Evolutionary conservation across 2,797 vertebrate genomes (phyloP).

Genomic region (Botia kubotai): DNA sequence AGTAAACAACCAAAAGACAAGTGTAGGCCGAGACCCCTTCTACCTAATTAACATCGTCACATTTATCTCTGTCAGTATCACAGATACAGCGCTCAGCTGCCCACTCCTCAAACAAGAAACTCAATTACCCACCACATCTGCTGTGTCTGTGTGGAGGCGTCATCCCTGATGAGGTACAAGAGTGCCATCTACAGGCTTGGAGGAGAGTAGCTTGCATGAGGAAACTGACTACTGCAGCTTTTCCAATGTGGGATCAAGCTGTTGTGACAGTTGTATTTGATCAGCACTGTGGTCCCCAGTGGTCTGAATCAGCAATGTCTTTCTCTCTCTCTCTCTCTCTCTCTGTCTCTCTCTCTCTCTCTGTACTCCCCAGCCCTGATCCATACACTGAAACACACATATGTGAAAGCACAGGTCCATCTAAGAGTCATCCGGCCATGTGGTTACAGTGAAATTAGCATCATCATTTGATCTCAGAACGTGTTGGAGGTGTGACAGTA

Average conservation of each 20-base stretch:
- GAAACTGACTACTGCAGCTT: no score
- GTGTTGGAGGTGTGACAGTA: neutral
- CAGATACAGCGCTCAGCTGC: conserved; percentile 5
- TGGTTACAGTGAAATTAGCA: neutral
- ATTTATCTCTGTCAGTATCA: conserved; percentile 76
- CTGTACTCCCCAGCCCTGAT: neutral
- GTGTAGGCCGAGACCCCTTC: neutral
- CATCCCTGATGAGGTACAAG: conserved; percentile 55
- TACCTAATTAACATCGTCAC: conserved; percentile 53
- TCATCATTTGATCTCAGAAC: neutral
- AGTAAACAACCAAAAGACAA: conserved; percentile 21
- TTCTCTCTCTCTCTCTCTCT: no score
- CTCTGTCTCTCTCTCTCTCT: no score
- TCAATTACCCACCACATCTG: conserved; percentile 1
- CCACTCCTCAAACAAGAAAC: conserved; percentile 2
- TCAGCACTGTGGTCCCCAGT: no score
- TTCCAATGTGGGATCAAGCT: no score
- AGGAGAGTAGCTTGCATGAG: neutral
- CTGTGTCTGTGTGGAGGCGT: neutral
- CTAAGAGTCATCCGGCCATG: neutral
- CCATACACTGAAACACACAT: neutral
- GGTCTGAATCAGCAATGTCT: no score
- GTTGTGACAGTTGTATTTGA: no score
- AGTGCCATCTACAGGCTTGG: conserved; percentile 73
- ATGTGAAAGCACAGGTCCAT: neutral